A percentile compares a stretch with the other conserved stretches of the same genome.
phyloP scores from a whole-genome alignment of 1,140 invertebrate species.

The Probaryconus sp. region DNA sequence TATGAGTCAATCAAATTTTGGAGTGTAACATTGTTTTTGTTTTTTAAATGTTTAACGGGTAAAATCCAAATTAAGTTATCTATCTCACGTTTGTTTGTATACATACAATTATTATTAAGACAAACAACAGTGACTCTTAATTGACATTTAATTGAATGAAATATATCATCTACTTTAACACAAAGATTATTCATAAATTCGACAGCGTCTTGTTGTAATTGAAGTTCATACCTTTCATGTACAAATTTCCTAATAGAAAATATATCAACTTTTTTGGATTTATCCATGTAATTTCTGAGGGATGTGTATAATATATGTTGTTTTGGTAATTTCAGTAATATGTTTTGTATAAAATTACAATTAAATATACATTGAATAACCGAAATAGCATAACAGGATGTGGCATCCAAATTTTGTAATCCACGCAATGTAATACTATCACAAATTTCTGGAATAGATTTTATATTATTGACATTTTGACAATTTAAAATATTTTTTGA shows the following conservation, averaged over 20 bases:
- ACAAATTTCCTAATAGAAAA: background rate
- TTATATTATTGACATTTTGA: background rate
- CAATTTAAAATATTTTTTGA: background rate
- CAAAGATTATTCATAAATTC: constrained; percentile 2
- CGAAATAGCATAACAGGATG: constrained; percentile 27
- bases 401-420: constrained; percentile 10
- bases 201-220: constrained; percentile 1
- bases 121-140: background rate
- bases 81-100: background rate
- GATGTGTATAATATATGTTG: background rate
- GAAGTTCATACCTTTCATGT: background rate
- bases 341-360: background rate
- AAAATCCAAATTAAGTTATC: background rate
- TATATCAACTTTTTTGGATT: background rate
- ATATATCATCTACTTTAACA: constrained; percentile 4
- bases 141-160: background rate
- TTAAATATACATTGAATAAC: constrained; percentile 24
- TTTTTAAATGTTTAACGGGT: constrained; percentile 8
- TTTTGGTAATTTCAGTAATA: constrained; percentile 14
- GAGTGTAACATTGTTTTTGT: background rate
- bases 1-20: constrained; percentile 6
- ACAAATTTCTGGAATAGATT: background rate
- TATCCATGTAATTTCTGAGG: background rate
- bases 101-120: background rate
- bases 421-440: constrained; percentile 3